These are phyloP conservation scores for Temnothorax rugatulus DNA, from an alignment of 2,888 invertebrate genomes.

Conservation along the genomic window DNA sequence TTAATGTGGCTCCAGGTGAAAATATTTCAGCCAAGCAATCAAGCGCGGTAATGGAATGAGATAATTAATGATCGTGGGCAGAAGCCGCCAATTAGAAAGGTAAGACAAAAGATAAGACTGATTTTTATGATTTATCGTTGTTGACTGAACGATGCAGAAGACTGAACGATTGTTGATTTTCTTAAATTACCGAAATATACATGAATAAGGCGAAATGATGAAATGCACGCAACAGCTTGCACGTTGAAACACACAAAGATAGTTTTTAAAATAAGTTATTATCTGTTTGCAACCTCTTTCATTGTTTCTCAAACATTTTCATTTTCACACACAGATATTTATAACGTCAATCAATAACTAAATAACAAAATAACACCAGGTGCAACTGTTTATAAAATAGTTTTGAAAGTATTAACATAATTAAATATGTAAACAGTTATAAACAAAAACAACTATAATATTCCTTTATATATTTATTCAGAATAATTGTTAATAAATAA, in stretches of 20 bases:
- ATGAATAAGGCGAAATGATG: constrained; percentile 11
- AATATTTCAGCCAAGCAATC: constrained; percentile 47
- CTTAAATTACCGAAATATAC: constrained; percentile 20
- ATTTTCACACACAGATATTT: background rate
- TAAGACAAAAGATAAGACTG: constrained; percentile 36
- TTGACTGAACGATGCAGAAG: background rate
- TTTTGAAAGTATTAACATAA: background rate
- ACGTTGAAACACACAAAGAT: too few relatives aligned
- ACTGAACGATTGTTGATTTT: constrained; percentile 44
- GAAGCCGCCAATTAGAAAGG: constrained; percentile 42
- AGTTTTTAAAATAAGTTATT: constrained; percentile 2
- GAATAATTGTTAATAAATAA: background rate
- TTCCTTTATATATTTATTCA: background rate
- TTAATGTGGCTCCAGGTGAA: constrained; percentile 48
- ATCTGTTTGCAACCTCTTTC: background rate
- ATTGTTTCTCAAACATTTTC: background rate
- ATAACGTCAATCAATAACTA: background rate
- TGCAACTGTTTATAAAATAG: background rate
- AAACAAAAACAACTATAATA: background rate
- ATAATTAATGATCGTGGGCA: constrained; percentile 48
- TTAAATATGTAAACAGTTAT: background rate
- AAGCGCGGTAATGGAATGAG: constrained; percentile 41
- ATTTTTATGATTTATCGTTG: constrained; percentile 48
- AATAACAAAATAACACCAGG: background rate
- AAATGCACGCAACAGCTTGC: background rate